A percentile compares a stretch with the other conserved stretches of the same genome.
These are phyloP conservation scores for Malurus melanocephalus DNA, from an alignment of 2,113 vertebrate genomes.

Conservation along the genomic window DNA sequence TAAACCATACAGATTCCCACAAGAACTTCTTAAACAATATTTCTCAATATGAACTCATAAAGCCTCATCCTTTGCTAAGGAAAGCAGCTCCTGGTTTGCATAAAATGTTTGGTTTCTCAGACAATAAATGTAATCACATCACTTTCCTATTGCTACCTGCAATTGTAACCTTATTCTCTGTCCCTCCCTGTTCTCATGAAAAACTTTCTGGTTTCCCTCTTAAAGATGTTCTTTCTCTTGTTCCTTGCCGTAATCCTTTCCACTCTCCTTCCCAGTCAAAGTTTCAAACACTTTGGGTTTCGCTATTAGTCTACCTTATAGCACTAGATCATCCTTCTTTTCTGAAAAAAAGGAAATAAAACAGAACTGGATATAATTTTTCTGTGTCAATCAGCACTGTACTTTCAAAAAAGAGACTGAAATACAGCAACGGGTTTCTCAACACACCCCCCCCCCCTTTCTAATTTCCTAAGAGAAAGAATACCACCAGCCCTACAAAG, in stretches of 20 bases:
- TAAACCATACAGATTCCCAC: neutral
- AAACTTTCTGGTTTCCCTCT: neutral
- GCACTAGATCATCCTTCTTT: neutral
- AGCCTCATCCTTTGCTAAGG: neutral
- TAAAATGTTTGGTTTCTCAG: neutral
- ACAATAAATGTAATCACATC: neutral
- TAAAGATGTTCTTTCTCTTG: neutral
- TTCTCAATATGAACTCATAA: neutral
- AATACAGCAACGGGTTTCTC: neutral
- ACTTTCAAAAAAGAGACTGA: neutral
- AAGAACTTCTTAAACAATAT: neutral
- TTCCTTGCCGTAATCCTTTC: neutral
- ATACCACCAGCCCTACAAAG: no score
- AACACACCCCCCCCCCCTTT: fast-evolving
- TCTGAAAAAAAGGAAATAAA: neutral
- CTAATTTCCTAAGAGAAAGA: neutral
- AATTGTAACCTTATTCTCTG: neutral
- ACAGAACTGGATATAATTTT: neutral
- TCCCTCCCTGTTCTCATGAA: neutral
- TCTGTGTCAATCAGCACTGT: neutral
- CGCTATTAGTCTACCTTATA: fast-evolving
- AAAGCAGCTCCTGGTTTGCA: neutral
- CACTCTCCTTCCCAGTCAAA: neutral
- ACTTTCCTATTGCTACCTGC: neutral
- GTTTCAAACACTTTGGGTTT: neutral